phyloP scores from a whole-genome alignment of 2,888 invertebrate genomes.

The Urechis unicinctus region DNA sequence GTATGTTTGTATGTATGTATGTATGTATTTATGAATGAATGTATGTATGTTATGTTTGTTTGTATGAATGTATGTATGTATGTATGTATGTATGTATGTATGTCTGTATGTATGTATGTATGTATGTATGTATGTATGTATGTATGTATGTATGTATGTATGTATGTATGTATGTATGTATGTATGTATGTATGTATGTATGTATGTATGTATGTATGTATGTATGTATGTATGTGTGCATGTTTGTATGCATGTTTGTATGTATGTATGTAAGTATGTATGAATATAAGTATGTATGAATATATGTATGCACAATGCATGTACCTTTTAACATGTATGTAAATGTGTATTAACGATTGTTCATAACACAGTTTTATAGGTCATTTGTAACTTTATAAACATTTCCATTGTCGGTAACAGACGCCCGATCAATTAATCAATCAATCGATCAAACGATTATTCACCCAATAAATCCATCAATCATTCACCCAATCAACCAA shows the following conservation, averaged over 20 bases:
- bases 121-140: not conserved
- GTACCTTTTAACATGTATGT: too few species aligned
- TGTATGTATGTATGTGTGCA: conserved; percentile 5
- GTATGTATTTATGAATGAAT: too few species aligned
- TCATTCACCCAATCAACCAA: not conserved
- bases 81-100: too few species aligned
- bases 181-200: conserved; percentile 6
- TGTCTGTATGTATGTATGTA: too few species aligned
- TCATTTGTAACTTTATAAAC: too few species aligned
- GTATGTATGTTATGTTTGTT: not conserved
- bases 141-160: not conserved
- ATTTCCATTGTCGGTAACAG: too few species aligned
- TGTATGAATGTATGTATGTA: too few species aligned
- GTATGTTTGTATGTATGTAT: conserved; percentile 2
- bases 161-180: conserved; percentile 2
- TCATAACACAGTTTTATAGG: too few species aligned
- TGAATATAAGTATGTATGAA: too few species aligned
- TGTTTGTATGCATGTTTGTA: conserved; percentile 8
- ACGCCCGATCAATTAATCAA: too few species aligned
- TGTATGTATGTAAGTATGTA: conserved; percentile 2
- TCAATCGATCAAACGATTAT: not conserved
- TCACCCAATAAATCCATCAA: not conserved
- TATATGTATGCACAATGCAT: too few species aligned
- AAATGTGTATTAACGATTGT: too few species aligned
- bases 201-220: conserved; percentile 6